Conservation (phyloP, 1,140 invertebrate genomes). For the Hycleus phaleratus region DNA sequence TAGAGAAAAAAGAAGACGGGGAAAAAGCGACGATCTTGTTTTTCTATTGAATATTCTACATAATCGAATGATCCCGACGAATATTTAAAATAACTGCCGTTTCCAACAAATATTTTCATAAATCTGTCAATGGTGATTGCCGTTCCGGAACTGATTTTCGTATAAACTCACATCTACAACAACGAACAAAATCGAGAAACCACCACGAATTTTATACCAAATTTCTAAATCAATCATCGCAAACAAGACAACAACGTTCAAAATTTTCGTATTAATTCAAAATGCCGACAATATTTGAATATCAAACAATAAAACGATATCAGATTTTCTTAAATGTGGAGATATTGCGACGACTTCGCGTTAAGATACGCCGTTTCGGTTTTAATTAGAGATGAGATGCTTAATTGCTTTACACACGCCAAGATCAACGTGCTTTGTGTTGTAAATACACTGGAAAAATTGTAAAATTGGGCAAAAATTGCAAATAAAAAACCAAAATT, state of each 20-base stretch:
- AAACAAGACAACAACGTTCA: too few species aligned
- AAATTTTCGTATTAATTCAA: constrained; percentile 16
- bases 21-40: constrained; percentile 22
- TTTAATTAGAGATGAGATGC: constrained; percentile 36
- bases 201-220: too few species aligned
- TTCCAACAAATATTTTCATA: constrained; percentile 43
- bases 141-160: constrained; percentile 34
- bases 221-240: background rate
- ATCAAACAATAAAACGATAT: constrained; percentile 27
- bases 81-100: constrained; percentile 42
- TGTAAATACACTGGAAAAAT: constrained; percentile 19
- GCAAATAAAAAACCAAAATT: too few species aligned
- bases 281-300: constrained; percentile 27
- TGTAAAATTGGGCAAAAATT: background rate
- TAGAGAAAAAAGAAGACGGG: too few species aligned
- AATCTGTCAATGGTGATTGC: constrained; percentile 42
- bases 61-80: constrained; percentile 41
- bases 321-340: constrained; percentile 21
- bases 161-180: constrained; percentile 18
- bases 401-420: constrained; percentile 28
- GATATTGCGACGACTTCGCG: constrained; percentile 22
- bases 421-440: constrained; percentile 21
- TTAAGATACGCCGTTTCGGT: constrained; percentile 29
- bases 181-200: background rate
- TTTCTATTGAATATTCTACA: constrained; percentile 36